A percentile compares a stretch with the other conserved stretches of the same genome.
Evolutionary conservation across 2,888 invertebrate genomes (phyloP).

Genomic region (Panzeria rudis): DNA sequence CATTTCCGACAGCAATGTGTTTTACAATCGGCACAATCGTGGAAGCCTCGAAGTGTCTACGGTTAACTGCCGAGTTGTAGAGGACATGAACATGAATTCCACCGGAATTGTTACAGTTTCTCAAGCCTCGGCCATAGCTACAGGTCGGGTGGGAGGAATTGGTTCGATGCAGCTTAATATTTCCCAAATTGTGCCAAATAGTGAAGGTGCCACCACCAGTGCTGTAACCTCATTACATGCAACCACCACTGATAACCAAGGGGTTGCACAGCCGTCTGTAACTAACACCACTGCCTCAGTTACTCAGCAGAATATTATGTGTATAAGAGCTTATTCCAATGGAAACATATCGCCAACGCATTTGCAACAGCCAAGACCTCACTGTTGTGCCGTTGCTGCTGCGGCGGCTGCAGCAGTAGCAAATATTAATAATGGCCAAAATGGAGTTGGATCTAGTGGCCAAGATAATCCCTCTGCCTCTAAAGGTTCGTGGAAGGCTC

Average conservation of each 20-base stretch:
- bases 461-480: slow-evolving; percentile 69
- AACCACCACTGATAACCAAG: slow-evolving; percentile 54
- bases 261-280: slow-evolving; percentile 41
- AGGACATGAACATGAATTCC: slow-evolving; percentile 78
- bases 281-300: slow-evolving; percentile 64
- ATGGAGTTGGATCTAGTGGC: slow-evolving; percentile 56
- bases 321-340: slow-evolving; percentile 76
- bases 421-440: slow-evolving; percentile 53
- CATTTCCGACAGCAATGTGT: slow-evolving; percentile 83
- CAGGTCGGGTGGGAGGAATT: slow-evolving; percentile 59
- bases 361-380: slow-evolving; percentile 63
- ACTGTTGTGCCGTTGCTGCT: slow-evolving; percentile 74
- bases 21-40: slow-evolving; percentile 82
- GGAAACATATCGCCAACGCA: slow-evolving; percentile 80
- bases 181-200: slow-evolving; percentile 74
- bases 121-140: slow-evolving; percentile 37
- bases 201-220: slow-evolving; percentile 66
- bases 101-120: slow-evolving; percentile 69
- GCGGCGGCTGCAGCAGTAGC: slow-evolving; percentile 70
- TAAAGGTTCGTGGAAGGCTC: slow-evolving; percentile 81
- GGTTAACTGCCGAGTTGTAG: slow-evolving; percentile 70
- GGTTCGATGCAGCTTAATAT: slow-evolving; percentile 65
- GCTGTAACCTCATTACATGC: slow-evolving; percentile 39
- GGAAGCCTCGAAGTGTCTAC: slow-evolving; percentile 76
- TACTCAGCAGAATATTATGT: slow-evolving; percentile 67